Percentiles rank a stretch among this genome's conserved stretches.
These are phyloP conservation scores for Pyrocoelia pectoralis DNA, from an alignment of 2,888 invertebrate species.

Conservation along the genomic window DNA sequence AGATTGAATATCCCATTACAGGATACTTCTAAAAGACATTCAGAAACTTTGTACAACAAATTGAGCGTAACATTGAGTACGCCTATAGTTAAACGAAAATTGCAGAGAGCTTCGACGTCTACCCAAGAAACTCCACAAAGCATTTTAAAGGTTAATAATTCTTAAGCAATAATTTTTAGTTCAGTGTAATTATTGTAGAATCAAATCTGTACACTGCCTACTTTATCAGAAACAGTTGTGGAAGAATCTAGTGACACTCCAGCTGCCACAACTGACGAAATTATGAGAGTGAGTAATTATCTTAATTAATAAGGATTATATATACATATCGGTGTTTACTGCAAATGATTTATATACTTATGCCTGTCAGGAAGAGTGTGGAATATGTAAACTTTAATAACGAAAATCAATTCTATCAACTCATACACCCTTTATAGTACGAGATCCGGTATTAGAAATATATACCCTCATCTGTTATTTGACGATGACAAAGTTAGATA, in stretches of 20 bases:
- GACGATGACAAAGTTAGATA: too few relatives aligned
- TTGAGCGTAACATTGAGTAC: slow-evolving; percentile 60
- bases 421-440: too few relatives aligned
- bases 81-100: slow-evolving; percentile 64
- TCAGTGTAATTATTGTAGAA: not conserved
- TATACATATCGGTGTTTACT: too few relatives aligned
- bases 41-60: not conserved
- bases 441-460: too few relatives aligned
- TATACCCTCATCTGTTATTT: too few relatives aligned
- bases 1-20: slow-evolving; percentile 22
- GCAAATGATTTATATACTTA: too few relatives aligned
- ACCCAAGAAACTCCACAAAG: slow-evolving; percentile 67
- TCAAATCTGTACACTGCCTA: not conserved
- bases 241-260: not conserved
- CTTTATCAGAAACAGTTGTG: not conserved
- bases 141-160: slow-evolving; percentile 66
- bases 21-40: slow-evolving; percentile 6
- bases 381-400: too few relatives aligned
- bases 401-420: too few relatives aligned
- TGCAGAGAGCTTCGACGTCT: not conserved
- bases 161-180: not conserved
- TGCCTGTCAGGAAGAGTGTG: too few relatives aligned
- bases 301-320: too few relatives aligned
- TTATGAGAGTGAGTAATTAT: not conserved
- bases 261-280: not conserved